Evolutionary conservation across 2,113 vertebrate species (phyloP).

Genomic region (Crypturellus undulatus): DNA sequence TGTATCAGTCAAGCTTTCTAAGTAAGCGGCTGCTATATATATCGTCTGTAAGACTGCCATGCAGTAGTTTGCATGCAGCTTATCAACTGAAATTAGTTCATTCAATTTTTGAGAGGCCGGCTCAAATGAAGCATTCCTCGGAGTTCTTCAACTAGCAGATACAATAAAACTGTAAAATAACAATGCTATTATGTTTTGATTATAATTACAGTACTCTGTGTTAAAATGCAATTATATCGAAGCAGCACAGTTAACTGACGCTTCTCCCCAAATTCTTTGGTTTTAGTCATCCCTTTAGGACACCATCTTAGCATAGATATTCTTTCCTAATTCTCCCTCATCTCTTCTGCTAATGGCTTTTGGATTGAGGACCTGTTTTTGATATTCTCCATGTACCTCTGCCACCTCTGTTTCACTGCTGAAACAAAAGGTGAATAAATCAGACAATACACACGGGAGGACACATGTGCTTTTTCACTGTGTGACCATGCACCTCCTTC

Average conservation of each 20-base stretch:
- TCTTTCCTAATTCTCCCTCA: neutral
- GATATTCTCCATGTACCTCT: neutral
- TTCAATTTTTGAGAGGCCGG: neutral
- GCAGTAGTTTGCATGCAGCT: neutral
- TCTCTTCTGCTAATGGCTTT: neutral
- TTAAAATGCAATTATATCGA: neutral
- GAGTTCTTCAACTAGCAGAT: neutral
- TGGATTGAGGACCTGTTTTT: neutral
- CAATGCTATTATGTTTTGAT: neutral
- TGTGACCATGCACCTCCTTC: neutral
- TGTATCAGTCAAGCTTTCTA: accelerated
- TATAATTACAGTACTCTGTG: neutral
- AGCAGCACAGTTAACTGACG: neutral
- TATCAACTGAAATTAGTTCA: neutral
- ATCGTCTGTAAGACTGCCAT: neutral
- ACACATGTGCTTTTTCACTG: neutral
- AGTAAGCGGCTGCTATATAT: neutral
- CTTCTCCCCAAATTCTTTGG: neutral
- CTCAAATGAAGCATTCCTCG: neutral
- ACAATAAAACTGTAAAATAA: neutral
- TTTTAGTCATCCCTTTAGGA: neutral
- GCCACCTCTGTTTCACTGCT: neutral
- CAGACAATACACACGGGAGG: neutral
- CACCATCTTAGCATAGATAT: neutral
- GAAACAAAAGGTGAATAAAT: neutral